phyloP scores from a whole-genome alignment of 1,140 invertebrate genomes.

The fruit fly (Drosophila melanogaster) region DNA sequence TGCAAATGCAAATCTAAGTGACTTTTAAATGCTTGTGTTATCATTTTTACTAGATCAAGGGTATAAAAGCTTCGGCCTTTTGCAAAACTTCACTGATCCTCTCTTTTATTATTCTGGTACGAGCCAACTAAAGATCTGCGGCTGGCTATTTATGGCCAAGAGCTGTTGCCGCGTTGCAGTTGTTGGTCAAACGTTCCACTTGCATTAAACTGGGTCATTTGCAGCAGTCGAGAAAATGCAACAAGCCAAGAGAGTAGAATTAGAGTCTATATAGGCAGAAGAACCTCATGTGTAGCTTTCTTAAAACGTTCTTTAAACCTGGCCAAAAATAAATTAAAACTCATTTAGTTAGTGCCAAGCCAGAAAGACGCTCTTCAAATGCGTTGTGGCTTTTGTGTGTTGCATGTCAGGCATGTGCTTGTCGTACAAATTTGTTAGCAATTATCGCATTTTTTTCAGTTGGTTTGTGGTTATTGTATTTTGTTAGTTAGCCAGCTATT shows the following conservation, averaged over 20 bases:
- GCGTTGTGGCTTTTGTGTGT: conserved; percentile 27
- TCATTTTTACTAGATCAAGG: too few relatives aligned
- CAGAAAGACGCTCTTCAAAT: conserved; percentile 22
- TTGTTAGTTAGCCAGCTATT: conserved; percentile 32
- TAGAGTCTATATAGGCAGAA: conserved; percentile 24
- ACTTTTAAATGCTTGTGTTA: too few relatives aligned
- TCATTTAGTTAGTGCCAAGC: conserved; percentile 41
- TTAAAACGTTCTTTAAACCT: conserved; percentile 19
- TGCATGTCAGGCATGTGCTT: conserved; percentile 55
- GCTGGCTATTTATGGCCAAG: conserved; percentile 71
- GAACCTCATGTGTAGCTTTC: neutral
- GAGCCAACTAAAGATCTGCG: conserved; percentile 38
- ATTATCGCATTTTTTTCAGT: conserved; percentile 68
- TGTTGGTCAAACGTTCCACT: conserved; percentile 78
- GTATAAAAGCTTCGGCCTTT: neutral
- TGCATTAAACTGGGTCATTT: conserved; percentile 79
- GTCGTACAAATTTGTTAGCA: conserved; percentile 71
- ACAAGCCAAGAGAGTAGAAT: conserved; percentile 13
- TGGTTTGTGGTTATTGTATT: conserved; percentile 40
- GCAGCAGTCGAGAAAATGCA: conserved; percentile 37
- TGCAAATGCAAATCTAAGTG: too few relatives aligned
- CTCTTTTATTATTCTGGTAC: conserved; percentile 13
- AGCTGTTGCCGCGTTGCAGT: conserved; percentile 41
- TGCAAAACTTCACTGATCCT: neutral
- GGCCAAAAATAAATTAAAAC: conserved; percentile 29